Evolutionary conservation across 1,140 invertebrate species (phyloP).

Genomic region (Elysia chlorotica): DNA sequence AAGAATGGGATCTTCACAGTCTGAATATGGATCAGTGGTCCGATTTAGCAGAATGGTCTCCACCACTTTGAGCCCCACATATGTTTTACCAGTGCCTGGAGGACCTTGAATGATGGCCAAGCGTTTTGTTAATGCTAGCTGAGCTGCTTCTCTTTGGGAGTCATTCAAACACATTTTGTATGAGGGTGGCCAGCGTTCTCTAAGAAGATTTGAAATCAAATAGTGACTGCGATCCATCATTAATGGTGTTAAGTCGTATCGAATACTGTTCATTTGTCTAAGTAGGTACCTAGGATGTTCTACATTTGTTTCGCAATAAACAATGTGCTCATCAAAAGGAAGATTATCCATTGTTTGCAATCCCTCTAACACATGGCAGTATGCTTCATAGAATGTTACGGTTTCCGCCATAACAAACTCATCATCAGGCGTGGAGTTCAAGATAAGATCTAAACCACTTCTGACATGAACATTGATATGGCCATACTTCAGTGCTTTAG

Average conservation of each 20-base stretch:
- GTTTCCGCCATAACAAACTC: slow-evolving; percentile 63
- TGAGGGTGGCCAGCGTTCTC: slow-evolving; percentile 35
- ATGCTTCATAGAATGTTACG: slow-evolving; percentile 65
- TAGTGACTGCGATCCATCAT: not conserved
- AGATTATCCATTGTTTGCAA: slow-evolving; percentile 52
- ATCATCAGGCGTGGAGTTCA: slow-evolving; percentile 2
- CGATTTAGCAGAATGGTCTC: slow-evolving; percentile 57
- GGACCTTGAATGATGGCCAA: slow-evolving; percentile 75
- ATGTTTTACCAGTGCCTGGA: slow-evolving; percentile 60
- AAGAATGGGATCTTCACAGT: slow-evolving; percentile 67
- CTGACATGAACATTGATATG: slow-evolving; percentile 54
- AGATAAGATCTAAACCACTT: slow-evolving; percentile 13
- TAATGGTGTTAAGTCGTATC: slow-evolving; percentile 33
- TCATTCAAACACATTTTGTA: slow-evolving; percentile 54
- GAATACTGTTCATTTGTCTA: not conserved
- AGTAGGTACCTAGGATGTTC: slow-evolving; percentile 39
- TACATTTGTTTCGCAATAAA: slow-evolving; percentile 37
- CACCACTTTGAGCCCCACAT: slow-evolving; percentile 59
- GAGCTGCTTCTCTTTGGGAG: slow-evolving; percentile 63
- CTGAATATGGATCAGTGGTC: slow-evolving; percentile 31
- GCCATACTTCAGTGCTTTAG: slow-evolving; percentile 24
- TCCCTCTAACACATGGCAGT: slow-evolving; percentile 61
- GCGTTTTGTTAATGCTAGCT: slow-evolving; percentile 62
- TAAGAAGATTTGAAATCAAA: not conserved
- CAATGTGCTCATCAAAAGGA: slow-evolving; percentile 57